A percentile compares a stretch with the other conserved stretches of the same genome.
Conservation (phyloP, 2,888 invertebrate species). For the Tyria jacobaeae region DNA sequence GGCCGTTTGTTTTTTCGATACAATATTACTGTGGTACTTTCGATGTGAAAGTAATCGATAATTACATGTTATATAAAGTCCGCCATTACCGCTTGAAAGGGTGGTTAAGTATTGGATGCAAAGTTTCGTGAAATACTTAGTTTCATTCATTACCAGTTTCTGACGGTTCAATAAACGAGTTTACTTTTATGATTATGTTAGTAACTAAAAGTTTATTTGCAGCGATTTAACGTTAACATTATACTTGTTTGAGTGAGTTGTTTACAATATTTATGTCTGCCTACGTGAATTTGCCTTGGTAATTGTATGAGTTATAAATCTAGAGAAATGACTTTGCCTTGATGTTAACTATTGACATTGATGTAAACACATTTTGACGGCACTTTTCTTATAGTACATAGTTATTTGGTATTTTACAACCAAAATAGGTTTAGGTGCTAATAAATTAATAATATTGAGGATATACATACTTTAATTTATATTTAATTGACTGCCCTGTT, state of each 20-base stretch:
- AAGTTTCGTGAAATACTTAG: slow-evolving; percentile 25
- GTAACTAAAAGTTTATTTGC: too few relatives aligned
- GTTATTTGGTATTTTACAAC: too few relatives aligned
- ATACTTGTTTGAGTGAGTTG: slow-evolving; percentile 13
- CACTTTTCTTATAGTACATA: background rate
- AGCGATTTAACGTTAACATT: slow-evolving; percentile 8
- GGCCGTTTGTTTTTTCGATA: slow-evolving; percentile 42
- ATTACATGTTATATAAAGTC: slow-evolving; percentile 56
- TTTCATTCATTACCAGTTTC: slow-evolving; percentile 21
- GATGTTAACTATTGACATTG: background rate
- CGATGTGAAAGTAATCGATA: slow-evolving; percentile 69
- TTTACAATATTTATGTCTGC: slow-evolving; percentile 5
- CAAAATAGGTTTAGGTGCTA: too few relatives aligned
- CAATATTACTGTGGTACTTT: slow-evolving; percentile 51
- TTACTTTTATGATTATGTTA: too few relatives aligned
- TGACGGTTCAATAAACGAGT: slow-evolving; percentile 16
- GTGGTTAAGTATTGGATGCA: slow-evolving; percentile 14
- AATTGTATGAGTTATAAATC: slow-evolving; percentile 16
- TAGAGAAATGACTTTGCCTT: background rate
- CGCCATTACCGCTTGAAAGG: slow-evolving; percentile 28
- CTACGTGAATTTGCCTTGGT: slow-evolving; percentile 3
- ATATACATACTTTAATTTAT: too few relatives aligned
- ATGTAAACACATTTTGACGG: background rate
- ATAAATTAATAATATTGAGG: too few relatives aligned
- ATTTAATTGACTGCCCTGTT: too few relatives aligned